Conservation (phyloP, 2,797 vertebrate species). For the Notolepis coatsorum region DNA sequence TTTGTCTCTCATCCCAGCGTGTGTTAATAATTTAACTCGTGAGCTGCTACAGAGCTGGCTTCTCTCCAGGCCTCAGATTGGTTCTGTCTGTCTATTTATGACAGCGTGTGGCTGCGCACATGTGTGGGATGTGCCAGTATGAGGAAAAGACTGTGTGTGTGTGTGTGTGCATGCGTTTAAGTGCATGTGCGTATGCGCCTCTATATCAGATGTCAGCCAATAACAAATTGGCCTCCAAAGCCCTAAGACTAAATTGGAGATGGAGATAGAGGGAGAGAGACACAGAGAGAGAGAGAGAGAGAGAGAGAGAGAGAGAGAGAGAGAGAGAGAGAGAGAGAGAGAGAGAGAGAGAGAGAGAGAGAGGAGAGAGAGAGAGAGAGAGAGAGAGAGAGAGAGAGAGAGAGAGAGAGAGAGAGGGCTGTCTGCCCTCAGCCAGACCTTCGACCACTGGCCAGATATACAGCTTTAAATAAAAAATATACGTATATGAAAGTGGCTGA, state of each 20-base stretch:
- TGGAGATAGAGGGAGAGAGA: slow-evolving; percentile 7
- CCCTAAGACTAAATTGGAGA: slow-evolving; percentile 54
- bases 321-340: neutral
- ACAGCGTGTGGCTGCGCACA: slow-evolving; percentile 71
- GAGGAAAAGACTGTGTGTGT: slow-evolving; percentile 42
- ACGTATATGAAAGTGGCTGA: too few species aligned
- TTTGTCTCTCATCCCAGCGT: slow-evolving; percentile 78
- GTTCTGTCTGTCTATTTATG: slow-evolving; percentile 77
- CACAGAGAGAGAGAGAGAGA: neutral
- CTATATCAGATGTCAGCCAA: slow-evolving; percentile 56
- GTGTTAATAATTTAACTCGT: slow-evolving; percentile 87
- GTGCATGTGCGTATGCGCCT: slow-evolving; percentile 28
- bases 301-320: neutral
- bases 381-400: too few species aligned
- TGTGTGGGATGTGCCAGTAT: slow-evolving; percentile 73
- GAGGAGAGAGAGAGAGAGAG: too few species aligned
- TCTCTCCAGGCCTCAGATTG: slow-evolving; percentile 74
- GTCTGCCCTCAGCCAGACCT: too few species aligned
- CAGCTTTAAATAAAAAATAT: too few species aligned
- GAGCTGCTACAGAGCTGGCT: slow-evolving; percentile 88
- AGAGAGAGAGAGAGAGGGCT: too few species aligned
- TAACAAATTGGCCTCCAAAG: slow-evolving; percentile 60
- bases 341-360: neutral
- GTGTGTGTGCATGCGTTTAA: slow-evolving; percentile 8
- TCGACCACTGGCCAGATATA: too few species aligned